Conservation (phyloP, 1,140 invertebrate genomes). For the Drosophila ficusphila region DNA sequence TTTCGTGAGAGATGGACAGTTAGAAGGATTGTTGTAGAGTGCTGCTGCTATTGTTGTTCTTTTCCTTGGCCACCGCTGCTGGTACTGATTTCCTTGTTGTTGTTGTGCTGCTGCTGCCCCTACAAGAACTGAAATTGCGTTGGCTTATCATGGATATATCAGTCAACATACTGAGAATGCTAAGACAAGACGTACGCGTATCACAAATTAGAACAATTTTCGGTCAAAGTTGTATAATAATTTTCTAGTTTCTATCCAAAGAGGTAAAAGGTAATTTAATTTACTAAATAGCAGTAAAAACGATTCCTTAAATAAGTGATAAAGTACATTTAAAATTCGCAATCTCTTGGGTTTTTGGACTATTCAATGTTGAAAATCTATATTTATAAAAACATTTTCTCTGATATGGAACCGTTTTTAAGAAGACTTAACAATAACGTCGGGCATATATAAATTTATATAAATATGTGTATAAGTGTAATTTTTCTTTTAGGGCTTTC, state of each 20-base stretch:
- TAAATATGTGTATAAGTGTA: neutral
- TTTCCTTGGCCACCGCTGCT: constrained; percentile 37
- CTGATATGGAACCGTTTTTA: neutral
- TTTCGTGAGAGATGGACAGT: constrained; percentile 69
- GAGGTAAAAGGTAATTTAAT: neutral
- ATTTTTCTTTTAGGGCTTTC: constrained; percentile 9
- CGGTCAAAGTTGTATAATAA: constrained; percentile 9
- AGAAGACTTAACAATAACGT: neutral
- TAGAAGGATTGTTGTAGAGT: constrained; percentile 53
- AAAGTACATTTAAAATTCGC: neutral
- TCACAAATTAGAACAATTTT: constrained; percentile 6
- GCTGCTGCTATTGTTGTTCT: constrained; percentile 35
- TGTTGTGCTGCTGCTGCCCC: constrained; percentile 49
- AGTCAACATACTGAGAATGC: constrained; percentile 72
- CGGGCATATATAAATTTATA: neutral
- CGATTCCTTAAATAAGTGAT: neutral
- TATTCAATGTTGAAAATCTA: neutral
- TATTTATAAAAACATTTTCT: too few relatives aligned
- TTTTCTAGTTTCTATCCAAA: neutral
- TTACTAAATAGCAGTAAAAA: too few relatives aligned
- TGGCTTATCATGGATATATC: constrained; percentile 72
- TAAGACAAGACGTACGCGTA: constrained; percentile 52
- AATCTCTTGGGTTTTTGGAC: neutral
- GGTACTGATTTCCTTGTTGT: constrained; percentile 21
- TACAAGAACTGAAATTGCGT: constrained; percentile 73